These are phyloP conservation scores for Actinernus sp. DNA, from an alignment of 92 coral and sea anemone genomes.

Conservation along the genomic window DNA sequence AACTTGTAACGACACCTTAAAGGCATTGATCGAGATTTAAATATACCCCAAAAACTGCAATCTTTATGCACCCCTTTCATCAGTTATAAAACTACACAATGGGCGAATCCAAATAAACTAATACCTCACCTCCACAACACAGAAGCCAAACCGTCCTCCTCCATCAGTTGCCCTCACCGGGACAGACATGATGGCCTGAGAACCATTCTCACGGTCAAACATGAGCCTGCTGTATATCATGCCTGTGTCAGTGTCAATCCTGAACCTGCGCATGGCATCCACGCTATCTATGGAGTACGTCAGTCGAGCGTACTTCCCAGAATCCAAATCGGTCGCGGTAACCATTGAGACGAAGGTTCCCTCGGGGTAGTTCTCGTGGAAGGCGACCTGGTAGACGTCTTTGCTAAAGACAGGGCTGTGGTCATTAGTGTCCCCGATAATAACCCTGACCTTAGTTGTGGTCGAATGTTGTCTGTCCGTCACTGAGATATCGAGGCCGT, in stretches of 20 bases:
- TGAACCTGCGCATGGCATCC: conserved; percentile 82
- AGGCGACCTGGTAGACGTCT: conserved; percentile 73
- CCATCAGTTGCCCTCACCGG: conserved; percentile 95
- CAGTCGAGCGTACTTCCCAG: conserved; percentile 84
- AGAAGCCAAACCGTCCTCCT: conserved; percentile 92
- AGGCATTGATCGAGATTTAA: no score
- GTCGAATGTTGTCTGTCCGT: conserved; percentile 78
- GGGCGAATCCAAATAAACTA: not conserved
- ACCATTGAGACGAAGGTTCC: conserved; percentile 97
- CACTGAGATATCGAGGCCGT: conserved; percentile 76
- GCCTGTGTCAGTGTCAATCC: conserved; percentile 87
- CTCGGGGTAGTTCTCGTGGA: conserved; percentile 90
- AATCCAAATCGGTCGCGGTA: conserved; percentile 92
- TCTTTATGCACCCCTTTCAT: not conserved
- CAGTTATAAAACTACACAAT: no score
- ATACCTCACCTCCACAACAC: conserved; percentile 85
- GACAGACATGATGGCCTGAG: conserved; percentile 82
- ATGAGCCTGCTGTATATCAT: conserved; percentile 90
- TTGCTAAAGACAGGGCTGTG: conserved; percentile 88
- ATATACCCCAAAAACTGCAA: no score
- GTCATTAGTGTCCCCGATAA: conserved; percentile 94
- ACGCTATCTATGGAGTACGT: conserved; percentile 87
- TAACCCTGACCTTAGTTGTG: conserved; percentile 77
- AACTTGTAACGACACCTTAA: no score
- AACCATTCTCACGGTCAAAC: conserved; percentile 88